phyloP scores from a whole-genome alignment of 2,888 invertebrate species.

The Acronicta leporina region DNA sequence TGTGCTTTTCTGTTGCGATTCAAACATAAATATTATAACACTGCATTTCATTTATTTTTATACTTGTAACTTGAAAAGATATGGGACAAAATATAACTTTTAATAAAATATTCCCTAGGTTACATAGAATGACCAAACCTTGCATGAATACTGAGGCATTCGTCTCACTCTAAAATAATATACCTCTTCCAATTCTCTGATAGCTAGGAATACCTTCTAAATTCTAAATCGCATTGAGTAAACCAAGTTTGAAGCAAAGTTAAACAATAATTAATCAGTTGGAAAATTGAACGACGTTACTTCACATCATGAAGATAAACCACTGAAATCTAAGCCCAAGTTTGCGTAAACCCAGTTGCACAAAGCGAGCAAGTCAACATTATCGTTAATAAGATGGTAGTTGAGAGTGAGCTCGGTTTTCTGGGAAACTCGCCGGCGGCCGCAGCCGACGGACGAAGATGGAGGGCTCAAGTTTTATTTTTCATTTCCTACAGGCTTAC shows the following conservation, averaged over 20 bases:
- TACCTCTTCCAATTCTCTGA: too few relatives aligned
- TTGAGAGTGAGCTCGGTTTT: constrained; percentile 60
- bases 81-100: not conserved
- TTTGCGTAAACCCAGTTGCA: constrained; percentile 59
- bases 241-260: constrained; percentile 43
- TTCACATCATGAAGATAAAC: constrained; percentile 57
- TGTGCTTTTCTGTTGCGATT: constrained; percentile 73
- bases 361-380: constrained; percentile 67
- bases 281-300: constrained; percentile 55
- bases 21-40: constrained; percentile 58
- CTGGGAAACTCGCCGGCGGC: constrained; percentile 44
- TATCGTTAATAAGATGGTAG: constrained; percentile 68
- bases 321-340: constrained; percentile 53
- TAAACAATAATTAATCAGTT: constrained; percentile 55
- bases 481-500: constrained; percentile 69
- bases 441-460: constrained; percentile 39
- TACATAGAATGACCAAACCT: not conserved
- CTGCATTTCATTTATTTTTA: constrained; percentile 43
- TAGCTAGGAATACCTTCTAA: constrained; percentile 8
- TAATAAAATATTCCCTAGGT: not conserved
- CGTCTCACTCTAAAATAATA: not conserved
- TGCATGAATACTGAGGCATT: not conserved
- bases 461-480: constrained; percentile 68
- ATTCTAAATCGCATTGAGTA: constrained; percentile 31
- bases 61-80: constrained; percentile 18